Evolutionary conservation across 2,888 invertebrate genomes (phyloP).

Genomic region (Subacronicta megacephala): DNA sequence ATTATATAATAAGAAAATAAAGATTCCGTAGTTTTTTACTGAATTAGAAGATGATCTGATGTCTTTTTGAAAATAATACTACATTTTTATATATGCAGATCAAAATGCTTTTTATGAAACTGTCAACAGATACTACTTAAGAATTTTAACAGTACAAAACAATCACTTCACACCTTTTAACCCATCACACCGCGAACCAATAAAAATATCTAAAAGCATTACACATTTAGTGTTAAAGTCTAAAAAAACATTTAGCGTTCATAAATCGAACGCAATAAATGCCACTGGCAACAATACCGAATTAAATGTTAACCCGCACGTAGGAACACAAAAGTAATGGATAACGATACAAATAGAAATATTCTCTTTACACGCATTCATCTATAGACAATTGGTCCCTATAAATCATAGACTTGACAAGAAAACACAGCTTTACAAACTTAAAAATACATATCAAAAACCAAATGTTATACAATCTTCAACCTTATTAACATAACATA

Average conservation of each 20-base stretch:
- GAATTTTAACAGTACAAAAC: conserved; percentile 1
- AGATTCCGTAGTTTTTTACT: too few species aligned
- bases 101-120: too few species aligned
- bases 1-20: too few species aligned
- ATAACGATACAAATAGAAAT: conserved; percentile 82
- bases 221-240: conserved; percentile 42
- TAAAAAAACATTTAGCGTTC: conserved; percentile 65
- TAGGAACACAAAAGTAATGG: conserved; percentile 75
- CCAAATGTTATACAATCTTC: conserved; percentile 40
- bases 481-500: conserved; percentile 52
- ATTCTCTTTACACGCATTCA: conserved; percentile 86
- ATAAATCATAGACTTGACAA: conserved; percentile 88
- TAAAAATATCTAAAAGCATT: conserved; percentile 59
- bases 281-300: conserved; percentile 81
- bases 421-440: conserved; percentile 76
- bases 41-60: too few species aligned
- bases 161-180: conserved; percentile 23
- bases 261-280: conserved; percentile 82
- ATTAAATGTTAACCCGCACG: conserved; percentile 85
- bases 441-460: conserved; percentile 34
- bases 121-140: too few species aligned
- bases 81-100: too few species aligned
- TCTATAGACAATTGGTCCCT: conserved; percentile 84
- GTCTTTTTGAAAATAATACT: too few species aligned
- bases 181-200: conserved; percentile 45